These are phyloP conservation scores for Corydoras maculifer DNA, from an alignment of 2,113 vertebrate genomes.

Conservation along the genomic window DNA sequence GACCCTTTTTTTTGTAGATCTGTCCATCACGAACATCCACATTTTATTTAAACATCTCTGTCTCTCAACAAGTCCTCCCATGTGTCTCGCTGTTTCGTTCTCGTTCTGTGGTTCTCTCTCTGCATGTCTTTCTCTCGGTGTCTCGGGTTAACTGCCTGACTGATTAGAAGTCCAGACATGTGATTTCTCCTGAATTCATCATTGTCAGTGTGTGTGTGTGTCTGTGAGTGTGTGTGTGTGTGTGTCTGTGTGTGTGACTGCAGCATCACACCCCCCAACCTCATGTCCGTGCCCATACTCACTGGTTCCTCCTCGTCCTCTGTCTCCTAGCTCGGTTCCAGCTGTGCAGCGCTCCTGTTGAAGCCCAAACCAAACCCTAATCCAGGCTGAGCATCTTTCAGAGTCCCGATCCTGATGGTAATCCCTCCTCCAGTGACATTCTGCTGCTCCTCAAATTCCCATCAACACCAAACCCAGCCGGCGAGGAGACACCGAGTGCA, in stretches of 20 bases:
- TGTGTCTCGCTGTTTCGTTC: neutral
- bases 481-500: neutral
- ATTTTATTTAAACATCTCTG: neutral
- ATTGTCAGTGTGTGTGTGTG: neutral
- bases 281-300: conserved; percentile 12
- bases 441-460: conserved; percentile 11
- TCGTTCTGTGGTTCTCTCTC: neutral
- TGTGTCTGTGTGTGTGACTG: conserved; percentile 20
- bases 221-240: conserved; percentile 15
- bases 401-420: conserved; percentile 14
- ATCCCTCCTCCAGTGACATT: conserved; percentile 7
- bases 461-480: neutral
- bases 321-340: conserved; percentile 22
- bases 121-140: neutral
- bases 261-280: conserved; percentile 12
- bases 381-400: conserved; percentile 13
- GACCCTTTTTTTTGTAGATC: neutral
- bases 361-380: conserved; percentile 5
- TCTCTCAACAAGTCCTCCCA: neutral
- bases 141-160: neutral
- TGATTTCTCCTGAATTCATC: neutral
- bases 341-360: conserved; percentile 7
- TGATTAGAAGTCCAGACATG: neutral
- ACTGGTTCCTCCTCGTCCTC: conserved; percentile 22
- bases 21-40: neutral